Percentiles rank a stretch among this genome's conserved stretches.
phyloP scores from a whole-genome alignment of 2,113 vertebrate genomes.

The Phalacrocorax carbo region DNA sequence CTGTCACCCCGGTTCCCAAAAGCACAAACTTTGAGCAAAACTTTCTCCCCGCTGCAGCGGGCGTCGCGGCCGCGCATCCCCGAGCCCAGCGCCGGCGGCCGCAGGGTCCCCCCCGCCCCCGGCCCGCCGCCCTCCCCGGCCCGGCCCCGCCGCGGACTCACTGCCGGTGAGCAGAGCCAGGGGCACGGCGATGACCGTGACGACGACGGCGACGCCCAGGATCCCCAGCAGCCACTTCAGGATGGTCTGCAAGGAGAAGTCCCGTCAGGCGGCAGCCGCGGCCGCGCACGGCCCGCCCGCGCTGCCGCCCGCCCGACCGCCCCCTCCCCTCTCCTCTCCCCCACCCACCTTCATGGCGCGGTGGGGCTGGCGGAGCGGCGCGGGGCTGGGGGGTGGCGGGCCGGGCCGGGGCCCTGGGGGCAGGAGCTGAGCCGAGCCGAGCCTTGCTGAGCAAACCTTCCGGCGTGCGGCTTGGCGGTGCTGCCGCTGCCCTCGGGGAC shows the following conservation, averaged over 20 bases:
- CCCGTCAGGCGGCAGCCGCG: background rate
- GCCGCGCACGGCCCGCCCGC: no score
- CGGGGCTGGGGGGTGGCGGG: no score
- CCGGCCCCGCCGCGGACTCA: conserved; percentile 39
- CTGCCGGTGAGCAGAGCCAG: conserved; percentile 65
- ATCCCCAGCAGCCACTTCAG: conserved; percentile 74
- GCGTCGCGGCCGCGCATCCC: no score
- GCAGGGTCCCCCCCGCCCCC: no score
- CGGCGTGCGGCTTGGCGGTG: no score
- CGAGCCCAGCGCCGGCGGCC: background rate
- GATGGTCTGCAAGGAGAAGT: conserved; percentile 56
- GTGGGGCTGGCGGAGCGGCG: no score
- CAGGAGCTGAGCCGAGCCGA: background rate
- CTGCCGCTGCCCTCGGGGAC: background rate
- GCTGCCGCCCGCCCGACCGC: no score
- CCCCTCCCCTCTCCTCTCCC: no score
- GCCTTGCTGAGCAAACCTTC: no score
- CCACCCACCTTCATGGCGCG: no score
- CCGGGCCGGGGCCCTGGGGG: background rate
- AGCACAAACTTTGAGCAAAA: background rate
- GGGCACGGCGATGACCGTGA: conserved; percentile 69
- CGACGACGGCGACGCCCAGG: conserved; percentile 47
- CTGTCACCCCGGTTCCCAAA: accelerated
- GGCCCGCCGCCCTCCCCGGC: background rate
- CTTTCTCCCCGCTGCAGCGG: background rate